Conservation (phyloP, 2,888 invertebrate genomes). For the Yponomeuta evonymella region DNA sequence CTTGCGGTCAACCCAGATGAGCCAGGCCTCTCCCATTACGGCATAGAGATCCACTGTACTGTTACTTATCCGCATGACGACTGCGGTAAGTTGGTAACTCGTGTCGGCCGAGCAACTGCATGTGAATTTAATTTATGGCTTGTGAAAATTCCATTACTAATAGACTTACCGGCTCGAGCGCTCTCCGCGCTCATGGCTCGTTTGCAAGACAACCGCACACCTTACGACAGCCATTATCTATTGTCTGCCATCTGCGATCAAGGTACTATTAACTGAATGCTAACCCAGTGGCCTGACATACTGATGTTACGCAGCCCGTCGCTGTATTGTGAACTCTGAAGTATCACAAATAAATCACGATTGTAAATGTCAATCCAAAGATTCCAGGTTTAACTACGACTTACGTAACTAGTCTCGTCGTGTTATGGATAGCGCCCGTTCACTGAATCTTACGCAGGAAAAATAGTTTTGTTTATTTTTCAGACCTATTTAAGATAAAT, state of each 20-base stretch:
- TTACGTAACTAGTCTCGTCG: not conserved
- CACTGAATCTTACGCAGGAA: not conserved
- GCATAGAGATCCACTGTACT: conserved; percentile 43
- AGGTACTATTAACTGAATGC: not conserved
- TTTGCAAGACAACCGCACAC: not conserved
- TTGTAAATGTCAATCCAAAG: not conserved
- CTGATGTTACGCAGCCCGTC: conserved; percentile 1
- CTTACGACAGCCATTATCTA: not conserved
- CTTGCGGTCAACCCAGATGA: conserved; percentile 63
- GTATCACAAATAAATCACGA: conserved; percentile 3
- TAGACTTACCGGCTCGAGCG: conserved; percentile 38
- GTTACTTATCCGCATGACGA: conserved; percentile 54
- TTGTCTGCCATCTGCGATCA: conserved; percentile 10
- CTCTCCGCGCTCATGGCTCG: not conserved
- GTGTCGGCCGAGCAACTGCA: conserved; percentile 61
- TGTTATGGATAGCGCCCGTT: not conserved
- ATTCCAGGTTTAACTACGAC: not conserved
- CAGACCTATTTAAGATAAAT: too few relatives aligned
- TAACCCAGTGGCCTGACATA: conserved; percentile 9
- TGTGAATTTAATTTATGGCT: conserved; percentile 57
- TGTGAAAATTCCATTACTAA: conserved; percentile 42
- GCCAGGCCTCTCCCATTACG: conserved; percentile 35
- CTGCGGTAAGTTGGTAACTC: conserved; percentile 52
- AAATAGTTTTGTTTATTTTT: not conserved
- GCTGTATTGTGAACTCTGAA: not conserved